These are phyloP conservation scores for Taenioides sp. DNA, from an alignment of 2,797 vertebrate genomes.

Conservation along the genomic window DNA sequence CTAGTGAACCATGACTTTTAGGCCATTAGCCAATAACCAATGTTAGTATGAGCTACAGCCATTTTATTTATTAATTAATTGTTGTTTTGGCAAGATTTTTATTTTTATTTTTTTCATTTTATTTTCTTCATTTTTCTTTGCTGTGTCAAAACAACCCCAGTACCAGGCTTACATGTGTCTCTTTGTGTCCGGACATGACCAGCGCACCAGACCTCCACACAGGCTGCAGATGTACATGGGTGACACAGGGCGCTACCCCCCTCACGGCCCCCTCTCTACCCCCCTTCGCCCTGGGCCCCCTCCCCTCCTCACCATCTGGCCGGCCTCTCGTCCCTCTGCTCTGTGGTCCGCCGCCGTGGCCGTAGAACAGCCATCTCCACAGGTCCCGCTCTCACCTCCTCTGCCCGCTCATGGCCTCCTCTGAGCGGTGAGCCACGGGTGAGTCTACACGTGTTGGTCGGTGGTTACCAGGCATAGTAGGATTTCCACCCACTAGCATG, in stretches of 20 bases:
- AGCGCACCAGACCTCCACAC: slow-evolving; percentile 62
- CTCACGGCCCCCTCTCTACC: slow-evolving; percentile 49
- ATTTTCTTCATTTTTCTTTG: too few species aligned
- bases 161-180: not conserved
- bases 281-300: slow-evolving; percentile 48
- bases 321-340: slow-evolving; percentile 64
- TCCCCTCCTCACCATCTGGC: slow-evolving; percentile 75
- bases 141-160: not conserved
- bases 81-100: too few species aligned
- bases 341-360: slow-evolving; percentile 24
- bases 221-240: slow-evolving; percentile 66
- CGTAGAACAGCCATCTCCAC: slow-evolving; percentile 16
- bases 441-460: too few species aligned
- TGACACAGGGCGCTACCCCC: slow-evolving; percentile 65
- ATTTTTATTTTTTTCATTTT: too few species aligned
- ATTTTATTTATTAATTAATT: too few species aligned
- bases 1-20: too few species aligned
- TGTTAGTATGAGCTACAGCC: too few species aligned
- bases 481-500: too few species aligned
- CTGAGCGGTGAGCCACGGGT: too few species aligned
- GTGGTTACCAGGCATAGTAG: too few species aligned
- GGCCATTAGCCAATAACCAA: too few species aligned
- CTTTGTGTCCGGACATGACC: slow-evolving; percentile 20
- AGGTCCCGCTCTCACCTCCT: slow-evolving; percentile 23
- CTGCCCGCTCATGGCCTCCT: not conserved